Base-by-base conservation (phyloP, 2,888 invertebrate species). In the Helicoverpa assulta region DNA sequence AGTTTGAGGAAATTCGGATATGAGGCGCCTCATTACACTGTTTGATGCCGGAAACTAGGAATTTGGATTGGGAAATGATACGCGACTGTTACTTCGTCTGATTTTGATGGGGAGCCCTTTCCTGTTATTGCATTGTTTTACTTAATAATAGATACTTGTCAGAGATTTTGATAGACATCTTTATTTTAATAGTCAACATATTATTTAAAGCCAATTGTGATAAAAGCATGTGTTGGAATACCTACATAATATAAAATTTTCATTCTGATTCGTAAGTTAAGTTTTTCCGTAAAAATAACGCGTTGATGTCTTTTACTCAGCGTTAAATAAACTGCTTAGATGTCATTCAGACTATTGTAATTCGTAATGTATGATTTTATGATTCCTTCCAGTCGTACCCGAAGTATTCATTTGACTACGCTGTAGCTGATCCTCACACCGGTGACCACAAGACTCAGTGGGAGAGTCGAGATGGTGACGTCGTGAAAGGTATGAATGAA, bases 371-470 rank as follows among this genome's bases (percentile, higher is more conserved):
- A 40, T 3, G 0, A 40, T 50, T n/a, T 55, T 53, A 43, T 52
- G 67, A 10, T 57, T 64, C n/a, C 65, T 92, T 93, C 76, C 91
- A 96, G 96, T 92, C 96, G 0, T 93, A 96, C 76, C 96, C 96
- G 7, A 96, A 96, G 88, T 96, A 97, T 82, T 92, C 96, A 55
- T 96, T 96, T 83, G 96, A 96, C 86, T 96, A 97, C 82, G 93
- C 96, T 50, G 96, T 97, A n/a, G 96, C 96, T 8, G 97, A 97
- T 85, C 96, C 96, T 3, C 95, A 96, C 78, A 97, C 96, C 18
- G 97, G 97, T 29, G 97, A 97, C 83, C 94, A 96, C 83, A 97
- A 97, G 85, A 93, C 94, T 2, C 96, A 96, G 80, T 96, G 96
- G 93, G 97, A 97, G 86, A 93, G 94, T 47, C 92, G 97, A 47